Evolutionary conservation across 2,113 vertebrate genomes (phyloP).

Genomic region (Uropsilus gracilis): DNA sequence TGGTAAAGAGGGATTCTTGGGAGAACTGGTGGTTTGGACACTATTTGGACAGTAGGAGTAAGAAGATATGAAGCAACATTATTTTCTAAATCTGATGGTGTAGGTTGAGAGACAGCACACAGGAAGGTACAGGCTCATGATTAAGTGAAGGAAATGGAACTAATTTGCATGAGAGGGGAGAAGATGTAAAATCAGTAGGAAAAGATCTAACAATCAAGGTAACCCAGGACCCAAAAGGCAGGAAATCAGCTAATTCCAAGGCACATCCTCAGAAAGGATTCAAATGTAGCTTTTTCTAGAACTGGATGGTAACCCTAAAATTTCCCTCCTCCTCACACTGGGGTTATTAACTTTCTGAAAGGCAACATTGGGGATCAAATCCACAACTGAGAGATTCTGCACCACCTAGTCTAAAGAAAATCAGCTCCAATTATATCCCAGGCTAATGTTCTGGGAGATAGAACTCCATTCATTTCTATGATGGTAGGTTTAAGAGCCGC

Average conservation of each 20-base stretch:
- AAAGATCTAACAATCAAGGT: neutral
- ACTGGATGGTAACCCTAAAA: neutral
- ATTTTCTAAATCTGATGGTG: neutral
- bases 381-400: neutral
- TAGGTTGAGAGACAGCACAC: neutral
- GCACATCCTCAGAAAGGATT: neutral
- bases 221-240: neutral
- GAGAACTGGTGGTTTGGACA: neutral
- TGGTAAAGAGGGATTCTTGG: neutral
- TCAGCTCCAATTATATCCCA: conserved; percentile 20
- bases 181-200: neutral
- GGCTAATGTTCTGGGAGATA: neutral
- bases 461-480: neutral
- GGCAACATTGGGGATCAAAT: neutral
- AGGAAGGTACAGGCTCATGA: neutral
- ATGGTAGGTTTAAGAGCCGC: conserved; percentile 26
- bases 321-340: neutral
- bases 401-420: neutral
- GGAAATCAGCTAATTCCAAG: neutral
- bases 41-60: neutral
- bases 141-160: neutral
- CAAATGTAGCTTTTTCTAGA: neutral
- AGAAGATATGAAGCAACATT: neutral
- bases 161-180: neutral
- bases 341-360: conserved; percentile 29